Conservation (phyloP, 2,797 vertebrate species). For the Lagocephalus sceleratus region DNA sequence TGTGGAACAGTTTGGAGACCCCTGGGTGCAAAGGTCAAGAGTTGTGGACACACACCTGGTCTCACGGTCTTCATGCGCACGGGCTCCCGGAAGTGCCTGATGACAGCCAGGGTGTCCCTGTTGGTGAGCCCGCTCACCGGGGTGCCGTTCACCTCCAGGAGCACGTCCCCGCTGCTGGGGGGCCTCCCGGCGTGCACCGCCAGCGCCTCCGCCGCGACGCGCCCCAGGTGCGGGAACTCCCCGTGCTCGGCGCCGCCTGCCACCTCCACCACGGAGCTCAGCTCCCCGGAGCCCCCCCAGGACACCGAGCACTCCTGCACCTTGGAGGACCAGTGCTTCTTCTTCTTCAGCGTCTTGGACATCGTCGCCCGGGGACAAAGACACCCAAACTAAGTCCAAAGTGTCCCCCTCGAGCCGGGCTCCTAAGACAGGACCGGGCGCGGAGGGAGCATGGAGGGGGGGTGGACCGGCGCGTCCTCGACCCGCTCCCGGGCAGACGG, state of each 20-base stretch:
- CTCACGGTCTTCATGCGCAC: slow-evolving; percentile 91
- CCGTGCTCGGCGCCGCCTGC: slow-evolving; percentile 87
- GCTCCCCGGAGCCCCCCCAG: slow-evolving; percentile 83
- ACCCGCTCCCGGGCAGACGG: too few species aligned
- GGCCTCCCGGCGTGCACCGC: slow-evolving; percentile 79
- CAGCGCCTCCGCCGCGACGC: slow-evolving; percentile 71
- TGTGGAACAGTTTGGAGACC: too few species aligned
- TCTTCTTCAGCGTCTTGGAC: slow-evolving; percentile 96
- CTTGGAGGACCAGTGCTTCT: slow-evolving; percentile 94
- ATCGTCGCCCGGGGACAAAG: slow-evolving; percentile 64
- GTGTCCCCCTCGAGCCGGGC: slow-evolving; percentile 29
- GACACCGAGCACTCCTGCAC: slow-evolving; percentile 91
- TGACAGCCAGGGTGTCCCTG: slow-evolving; percentile 91
- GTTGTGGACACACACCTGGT: slow-evolving; percentile 70
- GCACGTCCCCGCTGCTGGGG: slow-evolving; percentile 85
- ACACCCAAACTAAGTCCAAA: slow-evolving; percentile 27
- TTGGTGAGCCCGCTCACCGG: slow-evolving; percentile 95
- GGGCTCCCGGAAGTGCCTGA: slow-evolving; percentile 93
- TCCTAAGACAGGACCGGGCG: slow-evolving; percentile 54
- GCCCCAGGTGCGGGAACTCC: slow-evolving; percentile 86
- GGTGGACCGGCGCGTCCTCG: too few species aligned
- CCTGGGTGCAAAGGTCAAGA: too few species aligned
- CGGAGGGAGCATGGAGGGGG: slow-evolving; percentile 43
- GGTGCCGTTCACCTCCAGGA: slow-evolving; percentile 96
- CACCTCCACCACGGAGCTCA: slow-evolving; percentile 76